Percentiles rank a stretch among this genome's conserved stretches.
phyloP scores from a whole-genome alignment of 1,140 invertebrate species.

The Heliconius eleuchia region DNA sequence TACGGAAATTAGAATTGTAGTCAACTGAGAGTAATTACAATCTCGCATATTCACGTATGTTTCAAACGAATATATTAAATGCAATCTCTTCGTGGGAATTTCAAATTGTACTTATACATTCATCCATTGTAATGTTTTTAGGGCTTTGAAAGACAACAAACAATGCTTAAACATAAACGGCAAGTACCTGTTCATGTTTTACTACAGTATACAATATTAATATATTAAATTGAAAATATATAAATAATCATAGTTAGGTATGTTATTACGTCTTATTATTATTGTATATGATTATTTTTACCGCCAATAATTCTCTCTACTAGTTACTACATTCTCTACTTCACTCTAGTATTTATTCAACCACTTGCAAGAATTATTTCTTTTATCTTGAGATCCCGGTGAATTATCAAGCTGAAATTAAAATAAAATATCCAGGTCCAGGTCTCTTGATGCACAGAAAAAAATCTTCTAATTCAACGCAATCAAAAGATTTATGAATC shows the following conservation, averaged over 20 bases:
- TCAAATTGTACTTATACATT: not conserved
- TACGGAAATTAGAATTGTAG: slow-evolving; percentile 40
- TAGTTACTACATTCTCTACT: too few species aligned
- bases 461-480: too few species aligned
- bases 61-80: not conserved
- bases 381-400: too few species aligned
- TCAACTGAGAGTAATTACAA: slow-evolving; percentile 37
- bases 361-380: too few species aligned
- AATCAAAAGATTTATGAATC: too few species aligned
- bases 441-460: too few species aligned
- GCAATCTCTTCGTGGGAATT: not conserved
- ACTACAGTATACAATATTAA: not conserved
- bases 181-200: not conserved
- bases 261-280: not conserved
- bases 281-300: not conserved
- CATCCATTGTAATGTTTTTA: not conserved
- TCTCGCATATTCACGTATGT: slow-evolving; percentile 21
- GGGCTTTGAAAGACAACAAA: not conserved
- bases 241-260: not conserved
- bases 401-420: too few species aligned
- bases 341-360: not conserved
- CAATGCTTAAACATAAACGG: not conserved
- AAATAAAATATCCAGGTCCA: not conserved
- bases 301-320: not conserved
- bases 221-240: not conserved